Conservation (phyloP, 2,797 vertebrate genomes). For the Chiloscyllium punctatum region DNA sequence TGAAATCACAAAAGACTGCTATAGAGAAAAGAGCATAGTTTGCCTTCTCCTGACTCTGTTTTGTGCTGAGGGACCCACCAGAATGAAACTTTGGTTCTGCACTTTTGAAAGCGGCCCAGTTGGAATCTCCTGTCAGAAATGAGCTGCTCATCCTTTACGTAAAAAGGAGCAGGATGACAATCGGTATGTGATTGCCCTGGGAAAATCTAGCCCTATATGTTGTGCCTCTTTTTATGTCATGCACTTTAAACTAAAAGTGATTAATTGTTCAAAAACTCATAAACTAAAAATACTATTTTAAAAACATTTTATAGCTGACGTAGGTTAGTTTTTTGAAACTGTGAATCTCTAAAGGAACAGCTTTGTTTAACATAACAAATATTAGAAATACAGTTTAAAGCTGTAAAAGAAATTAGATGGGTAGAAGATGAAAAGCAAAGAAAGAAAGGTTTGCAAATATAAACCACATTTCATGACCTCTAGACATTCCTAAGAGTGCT, state of each 20-base stretch:
- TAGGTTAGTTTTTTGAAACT: not conserved
- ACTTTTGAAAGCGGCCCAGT: no score
- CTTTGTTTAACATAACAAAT: not conserved
- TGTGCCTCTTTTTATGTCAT: not conserved
- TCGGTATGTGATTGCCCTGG: no score
- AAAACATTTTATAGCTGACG: not conserved
- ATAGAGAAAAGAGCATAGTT: no score
- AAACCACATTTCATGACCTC: no score
- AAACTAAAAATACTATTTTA: not conserved
- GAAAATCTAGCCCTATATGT: not conserved
- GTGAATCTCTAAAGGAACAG: not conserved
- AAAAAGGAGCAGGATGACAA: no score
- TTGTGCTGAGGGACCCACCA: no score
- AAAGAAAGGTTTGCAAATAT: not conserved
- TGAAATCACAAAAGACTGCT: no score
- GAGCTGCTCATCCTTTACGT: no score
- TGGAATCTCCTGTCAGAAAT: no score
- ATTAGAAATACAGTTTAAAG: not conserved
- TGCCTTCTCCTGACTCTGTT: no score
- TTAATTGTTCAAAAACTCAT: not conserved
- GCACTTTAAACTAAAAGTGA: not conserved
- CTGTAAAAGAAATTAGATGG: not conserved
- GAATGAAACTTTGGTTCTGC: no score
- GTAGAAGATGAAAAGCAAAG: not conserved
- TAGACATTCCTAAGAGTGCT: no score